Evolutionary conservation across 2,888 invertebrate species (phyloP), one percentile per base, ranked within the genome.

Genomic region (Chrysopilus asiliformis): DNA sequence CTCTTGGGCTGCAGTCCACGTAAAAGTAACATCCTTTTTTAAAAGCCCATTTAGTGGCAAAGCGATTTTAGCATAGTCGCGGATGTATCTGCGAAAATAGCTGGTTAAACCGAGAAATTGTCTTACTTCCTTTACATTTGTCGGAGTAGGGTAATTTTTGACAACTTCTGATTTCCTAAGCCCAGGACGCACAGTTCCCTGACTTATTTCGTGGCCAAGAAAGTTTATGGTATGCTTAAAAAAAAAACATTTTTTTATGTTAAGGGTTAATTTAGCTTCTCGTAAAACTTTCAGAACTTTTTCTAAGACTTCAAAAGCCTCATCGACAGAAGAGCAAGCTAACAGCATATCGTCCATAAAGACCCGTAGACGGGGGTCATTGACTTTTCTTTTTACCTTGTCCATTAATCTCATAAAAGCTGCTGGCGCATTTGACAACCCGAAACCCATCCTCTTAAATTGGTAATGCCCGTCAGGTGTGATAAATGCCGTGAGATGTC

Each of bases 401-500:
- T 28, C 31, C 2, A 55, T 49, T 30, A 29, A 13, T 10, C 29
- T 8, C 29, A 16, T 14, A 10, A 29, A 29, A 4, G 16, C 14
- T 29, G 29, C 29, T n/a, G n/a, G n/a, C n/a, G n/a, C n/a, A n/a
- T n/a, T n/a, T n/a, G n/a, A n/a, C n/a, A n/a, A n/a, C n/a, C n/a
- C n/a, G n/a, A n/a, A n/a, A 14, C 15, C 15, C 29, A 29, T 29
- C 8, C 29, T 5, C 10, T 13, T 8, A 29, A 49, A 35, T 49
- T 2, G 43, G 42, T 42, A 50, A 40, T 51, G 45, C 45, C 7
- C 29, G 16, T 36, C 36, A 10, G 36, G 36, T 13, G 47, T 52
- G 3, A 43, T 43, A 15, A 51, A 46, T 1, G 47, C 52, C 1
- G 49, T 53, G n/a, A n/a, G n/a, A n/a, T n/a, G n/a, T n/a, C n/a